Conservation (phyloP, 2,888 invertebrate genomes). For the Ditylenchus weischeri region DNA sequence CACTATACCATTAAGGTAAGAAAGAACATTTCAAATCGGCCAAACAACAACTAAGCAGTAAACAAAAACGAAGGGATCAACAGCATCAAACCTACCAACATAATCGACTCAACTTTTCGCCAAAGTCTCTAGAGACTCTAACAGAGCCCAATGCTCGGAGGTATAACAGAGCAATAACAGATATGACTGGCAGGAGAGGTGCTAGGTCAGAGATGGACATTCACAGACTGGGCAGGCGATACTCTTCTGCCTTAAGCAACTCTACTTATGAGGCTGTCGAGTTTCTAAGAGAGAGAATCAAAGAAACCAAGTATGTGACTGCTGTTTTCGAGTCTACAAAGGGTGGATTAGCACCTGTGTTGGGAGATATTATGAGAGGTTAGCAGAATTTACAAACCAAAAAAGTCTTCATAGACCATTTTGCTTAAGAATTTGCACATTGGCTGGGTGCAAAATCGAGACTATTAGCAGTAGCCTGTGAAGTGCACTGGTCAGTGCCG, state of each 20-base stretch:
- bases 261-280: constrained; percentile 8
- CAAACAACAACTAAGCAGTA: no score
- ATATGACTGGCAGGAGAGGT: neutral
- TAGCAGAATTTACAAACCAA: neutral
- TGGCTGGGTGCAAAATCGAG: constrained; percentile 46
- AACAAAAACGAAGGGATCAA: no score
- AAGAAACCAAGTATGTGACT: constrained; percentile 42
- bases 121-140: constrained; percentile 5
- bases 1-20: no score
- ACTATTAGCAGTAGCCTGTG: constrained; percentile 52
- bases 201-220: constrained; percentile 1
- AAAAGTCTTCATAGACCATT: no score
- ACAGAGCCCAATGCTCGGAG: neutral
- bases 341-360: constrained; percentile 39
- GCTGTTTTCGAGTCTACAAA: constrained; percentile 50
- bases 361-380: constrained; percentile 36
- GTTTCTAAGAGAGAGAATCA: constrained; percentile 15
- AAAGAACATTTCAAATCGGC: no score
- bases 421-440: constrained; percentile 38
- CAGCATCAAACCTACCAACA: no score
- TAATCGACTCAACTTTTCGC: neutral
- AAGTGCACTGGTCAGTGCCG: constrained; percentile 55
- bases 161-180: neutral
- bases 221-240: neutral
- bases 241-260: neutral